These are phyloP conservation scores for Gymnoscopelus braueri DNA, from an alignment of 2,797 vertebrate species.

Conservation along the genomic window DNA sequence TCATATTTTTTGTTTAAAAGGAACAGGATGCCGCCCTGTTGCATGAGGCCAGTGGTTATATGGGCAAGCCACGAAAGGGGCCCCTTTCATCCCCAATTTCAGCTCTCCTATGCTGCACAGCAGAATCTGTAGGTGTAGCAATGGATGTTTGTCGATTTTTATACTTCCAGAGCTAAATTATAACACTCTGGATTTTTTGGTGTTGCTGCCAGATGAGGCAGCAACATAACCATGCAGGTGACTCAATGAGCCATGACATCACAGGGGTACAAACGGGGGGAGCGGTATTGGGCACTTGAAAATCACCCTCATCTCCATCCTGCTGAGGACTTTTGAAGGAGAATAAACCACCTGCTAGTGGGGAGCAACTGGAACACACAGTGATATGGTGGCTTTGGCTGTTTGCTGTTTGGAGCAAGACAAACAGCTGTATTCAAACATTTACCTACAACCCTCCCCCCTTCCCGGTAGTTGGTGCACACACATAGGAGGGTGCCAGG, in stretches of 20 bases:
- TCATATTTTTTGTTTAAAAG: neutral
- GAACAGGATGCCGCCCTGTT: constrained; percentile 27
- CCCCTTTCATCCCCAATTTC: constrained; percentile 4
- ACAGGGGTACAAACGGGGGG: constrained; percentile 50
- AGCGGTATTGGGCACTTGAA: constrained; percentile 9
- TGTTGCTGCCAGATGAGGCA: constrained; percentile 42
- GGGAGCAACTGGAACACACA: constrained; percentile 35
- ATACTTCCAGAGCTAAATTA: too few relatives aligned
- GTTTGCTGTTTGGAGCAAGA: constrained; percentile 7
- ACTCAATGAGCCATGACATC: constrained; percentile 47
- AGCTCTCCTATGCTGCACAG: constrained; percentile 19
- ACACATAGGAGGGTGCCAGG: constrained; percentile 55
- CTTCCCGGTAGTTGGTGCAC: constrained; percentile 57
- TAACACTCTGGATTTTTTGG: too few relatives aligned
- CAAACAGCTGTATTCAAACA: constrained; percentile 55
- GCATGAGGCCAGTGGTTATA: constrained; percentile 27
- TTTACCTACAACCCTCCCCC: constrained; percentile 41
- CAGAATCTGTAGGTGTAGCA: too few relatives aligned
- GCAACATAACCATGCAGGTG: constrained; percentile 19
- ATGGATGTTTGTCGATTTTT: too few relatives aligned
- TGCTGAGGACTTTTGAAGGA: constrained; percentile 45
- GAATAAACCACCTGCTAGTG: constrained; percentile 19
- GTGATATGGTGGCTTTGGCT: constrained; percentile 41
- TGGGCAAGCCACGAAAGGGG: neutral
- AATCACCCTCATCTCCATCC: constrained; percentile 47